Evolutionary conservation across 1,140 invertebrate species (phyloP).

Genomic region (Drosophila ambigua): DNA sequence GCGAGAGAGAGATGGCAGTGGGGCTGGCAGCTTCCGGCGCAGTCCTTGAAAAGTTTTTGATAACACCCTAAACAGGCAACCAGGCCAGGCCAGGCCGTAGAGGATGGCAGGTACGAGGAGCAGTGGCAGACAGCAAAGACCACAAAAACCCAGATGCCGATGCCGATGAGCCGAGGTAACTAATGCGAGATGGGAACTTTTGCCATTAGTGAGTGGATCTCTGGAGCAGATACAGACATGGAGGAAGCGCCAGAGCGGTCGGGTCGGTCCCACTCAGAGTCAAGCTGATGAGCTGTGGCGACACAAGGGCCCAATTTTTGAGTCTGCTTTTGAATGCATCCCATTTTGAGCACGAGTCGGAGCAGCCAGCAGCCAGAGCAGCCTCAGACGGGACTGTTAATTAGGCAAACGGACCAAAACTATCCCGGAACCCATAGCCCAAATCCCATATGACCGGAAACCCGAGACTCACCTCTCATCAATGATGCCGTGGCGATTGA

Average conservation of each 20-base stretch:
- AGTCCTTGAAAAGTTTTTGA: constrained; percentile 79
- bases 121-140: constrained; percentile 21
- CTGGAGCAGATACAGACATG: constrained; percentile 34
- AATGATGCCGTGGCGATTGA: constrained; percentile 87
- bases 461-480: constrained; percentile 84
- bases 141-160: constrained; percentile 44
- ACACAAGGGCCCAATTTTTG: no score
- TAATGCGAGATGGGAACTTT: constrained; percentile 77
- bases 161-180: constrained; percentile 57
- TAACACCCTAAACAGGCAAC: constrained; percentile 55
- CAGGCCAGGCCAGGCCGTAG: constrained; percentile 14
- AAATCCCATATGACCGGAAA: neutral
- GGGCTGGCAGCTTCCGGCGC: constrained; percentile 48
- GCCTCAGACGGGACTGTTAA: constrained; percentile 17
- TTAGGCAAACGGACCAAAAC: constrained; percentile 5
- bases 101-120: neutral
- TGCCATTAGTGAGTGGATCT: constrained; percentile 63
- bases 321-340: no score
- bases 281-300: constrained; percentile 20
- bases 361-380: no score
- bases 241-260: neutral
- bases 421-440: neutral
- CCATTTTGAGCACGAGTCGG: no score
- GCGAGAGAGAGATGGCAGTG: neutral
- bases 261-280: neutral